Evolutionary conservation across 2,113 vertebrate species (phyloP), one percentile per base, ranked within the genome.

Genomic region (Alectura lathami): DNA sequence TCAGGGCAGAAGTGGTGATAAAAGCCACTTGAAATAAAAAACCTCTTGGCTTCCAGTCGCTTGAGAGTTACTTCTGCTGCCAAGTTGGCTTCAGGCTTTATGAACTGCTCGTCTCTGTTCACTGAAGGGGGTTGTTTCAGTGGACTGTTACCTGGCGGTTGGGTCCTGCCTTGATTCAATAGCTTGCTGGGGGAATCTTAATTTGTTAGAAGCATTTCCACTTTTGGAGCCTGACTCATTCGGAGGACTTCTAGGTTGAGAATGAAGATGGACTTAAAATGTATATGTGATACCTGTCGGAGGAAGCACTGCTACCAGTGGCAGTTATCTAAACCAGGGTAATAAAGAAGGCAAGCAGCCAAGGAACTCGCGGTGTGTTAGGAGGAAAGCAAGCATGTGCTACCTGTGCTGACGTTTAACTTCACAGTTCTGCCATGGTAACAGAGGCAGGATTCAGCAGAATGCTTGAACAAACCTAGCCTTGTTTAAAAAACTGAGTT

Each of bases 301-400:
- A 57, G 32, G 48, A 64, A 76, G 38, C n/a, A 8, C 21, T 29
- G 29, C 42, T 63, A 3, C 14, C 13, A 26, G 72, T 13, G 36
- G 17, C n/a, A 20, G 27, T 11, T 66, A 21, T 47, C 14, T 48
- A 32, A 51, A 17, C 3, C 18, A 68, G 42, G 34, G 48, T 12
- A 27, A 17, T 38, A 34, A 77, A 50, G 67, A 6, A 4, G 8
- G 16, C 30, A 60, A 18, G 38, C 16, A 67, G 53, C 20, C 0
- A 2, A 38, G 59, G 64, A 68, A 8, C 63, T 47, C 6, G 0
- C 16, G 57, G 27, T 43, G 34, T 0, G 0, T 6, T 54, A 3
- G 2, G 11, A 53, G n/a, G 38, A 68, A 59, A 43, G 53, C n/a
- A 64, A n/a, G 13, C 0, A 6, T 11, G 14, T 21, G 26, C 38